phyloP scores from a whole-genome alignment of 2,797 vertebrate species.

The Enoplosus armatus region DNA sequence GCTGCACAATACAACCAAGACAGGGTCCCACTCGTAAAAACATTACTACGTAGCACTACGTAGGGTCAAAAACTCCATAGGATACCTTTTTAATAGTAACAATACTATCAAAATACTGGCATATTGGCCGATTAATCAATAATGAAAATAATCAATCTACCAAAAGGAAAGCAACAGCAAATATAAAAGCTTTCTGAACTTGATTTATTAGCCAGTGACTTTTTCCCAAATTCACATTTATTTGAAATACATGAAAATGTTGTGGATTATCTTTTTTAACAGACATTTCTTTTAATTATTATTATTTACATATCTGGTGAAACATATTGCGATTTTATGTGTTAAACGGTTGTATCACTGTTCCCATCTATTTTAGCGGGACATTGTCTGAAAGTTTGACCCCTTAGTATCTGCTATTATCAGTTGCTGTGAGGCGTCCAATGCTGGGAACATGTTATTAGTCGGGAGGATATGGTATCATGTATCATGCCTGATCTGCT shows the following conservation, averaged over 20 bases:
- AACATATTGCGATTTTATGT: not conserved
- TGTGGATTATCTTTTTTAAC: too few relatives aligned
- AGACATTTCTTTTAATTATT: too few relatives aligned
- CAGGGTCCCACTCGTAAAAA: not conserved
- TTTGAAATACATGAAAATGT: not conserved
- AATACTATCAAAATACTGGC: too few relatives aligned
- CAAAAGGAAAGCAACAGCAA: not conserved
- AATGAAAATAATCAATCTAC: not conserved
- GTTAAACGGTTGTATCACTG: not conserved
- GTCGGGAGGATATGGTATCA: not conserved
- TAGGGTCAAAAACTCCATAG: too few relatives aligned
- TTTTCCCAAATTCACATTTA: not conserved
- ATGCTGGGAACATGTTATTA: not conserved
- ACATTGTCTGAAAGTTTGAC: not conserved
- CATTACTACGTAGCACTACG: not conserved
- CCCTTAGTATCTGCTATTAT: not conserved
- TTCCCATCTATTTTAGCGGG: not conserved
- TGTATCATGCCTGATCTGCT: not conserved
- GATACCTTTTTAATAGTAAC: too few relatives aligned
- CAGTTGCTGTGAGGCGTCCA: not conserved
- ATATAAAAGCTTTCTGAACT: not conserved
- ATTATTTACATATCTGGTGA: too few relatives aligned
- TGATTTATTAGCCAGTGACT: not conserved
- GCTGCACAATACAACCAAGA: not conserved
- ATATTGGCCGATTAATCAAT: not conserved